These are phyloP conservation scores for Tetrao urogallus DNA, from an alignment of 2,113 vertebrate species.

Conservation along the genomic window DNA sequence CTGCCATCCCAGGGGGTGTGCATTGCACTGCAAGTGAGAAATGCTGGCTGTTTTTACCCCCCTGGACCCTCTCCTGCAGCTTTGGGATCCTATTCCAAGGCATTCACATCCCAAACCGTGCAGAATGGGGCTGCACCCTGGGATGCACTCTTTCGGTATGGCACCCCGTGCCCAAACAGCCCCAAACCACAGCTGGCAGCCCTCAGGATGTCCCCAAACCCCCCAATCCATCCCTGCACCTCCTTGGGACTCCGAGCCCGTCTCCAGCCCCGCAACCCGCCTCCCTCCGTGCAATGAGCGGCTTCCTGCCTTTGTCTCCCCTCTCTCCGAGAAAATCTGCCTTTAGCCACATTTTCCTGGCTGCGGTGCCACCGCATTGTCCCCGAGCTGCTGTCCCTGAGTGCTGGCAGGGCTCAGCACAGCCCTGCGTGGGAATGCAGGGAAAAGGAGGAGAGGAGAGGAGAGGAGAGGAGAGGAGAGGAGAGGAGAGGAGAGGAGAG, in stretches of 20 bases:
- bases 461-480: accelerated
- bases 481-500: accelerated
- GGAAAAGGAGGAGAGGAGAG: too few species aligned
- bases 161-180: neutral
- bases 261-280: conserved; percentile 43
- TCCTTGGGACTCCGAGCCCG: neutral
- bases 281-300: neutral
- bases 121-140: neutral
- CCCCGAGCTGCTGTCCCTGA: neutral
- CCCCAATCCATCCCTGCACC: conserved; percentile 1
- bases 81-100: accelerated
- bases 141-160: neutral
- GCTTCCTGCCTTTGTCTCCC: conserved; percentile 59
- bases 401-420: neutral
- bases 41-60: neutral
- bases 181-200: neutral
- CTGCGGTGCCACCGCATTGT: neutral
- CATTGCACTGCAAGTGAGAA: neutral
- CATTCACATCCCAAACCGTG: neutral
- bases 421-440: neutral
- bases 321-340: neutral
- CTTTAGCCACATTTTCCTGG: neutral
- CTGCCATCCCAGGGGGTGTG: neutral
- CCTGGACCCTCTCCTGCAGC: neutral
- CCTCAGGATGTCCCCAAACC: neutral